These are phyloP conservation scores for Acanthurus tractus DNA, from an alignment of 2,797 vertebrate species.

Conservation along the genomic window DNA sequence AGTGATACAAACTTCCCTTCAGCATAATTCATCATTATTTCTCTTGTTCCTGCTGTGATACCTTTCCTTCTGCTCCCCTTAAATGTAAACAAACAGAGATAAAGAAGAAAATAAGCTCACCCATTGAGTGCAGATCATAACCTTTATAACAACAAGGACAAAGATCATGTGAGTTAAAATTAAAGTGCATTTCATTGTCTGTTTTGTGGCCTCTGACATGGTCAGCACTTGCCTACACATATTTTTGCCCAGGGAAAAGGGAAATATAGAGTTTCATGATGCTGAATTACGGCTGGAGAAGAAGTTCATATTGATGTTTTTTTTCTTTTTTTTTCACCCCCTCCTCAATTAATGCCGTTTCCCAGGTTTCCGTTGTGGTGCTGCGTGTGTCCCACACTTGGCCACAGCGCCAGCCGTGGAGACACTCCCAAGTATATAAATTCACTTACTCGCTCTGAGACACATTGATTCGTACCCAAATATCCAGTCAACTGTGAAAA, in stretches of 20 bases:
- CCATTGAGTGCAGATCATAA: too few relatives aligned
- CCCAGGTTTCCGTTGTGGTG: conserved; percentile 66
- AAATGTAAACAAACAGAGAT: too few relatives aligned
- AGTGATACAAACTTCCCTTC: too few relatives aligned
- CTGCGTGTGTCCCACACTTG: conserved; percentile 64
- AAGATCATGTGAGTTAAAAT: conserved; percentile 20
- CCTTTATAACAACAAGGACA: too few relatives aligned
- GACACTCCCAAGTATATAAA: conserved; percentile 77
- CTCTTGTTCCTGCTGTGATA: too few relatives aligned
- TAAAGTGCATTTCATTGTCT: conserved; percentile 23
- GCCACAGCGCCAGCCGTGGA: conserved; percentile 60
- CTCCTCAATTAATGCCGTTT: conserved; percentile 67
- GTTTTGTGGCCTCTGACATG: conserved; percentile 36
- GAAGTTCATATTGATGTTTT: conserved; percentile 63
- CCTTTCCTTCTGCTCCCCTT: too few relatives aligned
- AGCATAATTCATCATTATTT: too few relatives aligned
- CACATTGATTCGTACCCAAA: conserved; percentile 75
- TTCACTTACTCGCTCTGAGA: conserved; percentile 68
- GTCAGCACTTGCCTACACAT: conserved; percentile 47
- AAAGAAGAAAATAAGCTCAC: too few relatives aligned
- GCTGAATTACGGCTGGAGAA: conserved; percentile 66
- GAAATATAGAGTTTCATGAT: conserved; percentile 73
- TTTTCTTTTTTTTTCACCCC: neutral
- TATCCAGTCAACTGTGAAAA: conserved; percentile 71
- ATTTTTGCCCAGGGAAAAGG: conserved; percentile 46